These are phyloP conservation scores for Andrena cerasifolii DNA, from an alignment of 1,140 invertebrate genomes.

Conservation along the genomic window DNA sequence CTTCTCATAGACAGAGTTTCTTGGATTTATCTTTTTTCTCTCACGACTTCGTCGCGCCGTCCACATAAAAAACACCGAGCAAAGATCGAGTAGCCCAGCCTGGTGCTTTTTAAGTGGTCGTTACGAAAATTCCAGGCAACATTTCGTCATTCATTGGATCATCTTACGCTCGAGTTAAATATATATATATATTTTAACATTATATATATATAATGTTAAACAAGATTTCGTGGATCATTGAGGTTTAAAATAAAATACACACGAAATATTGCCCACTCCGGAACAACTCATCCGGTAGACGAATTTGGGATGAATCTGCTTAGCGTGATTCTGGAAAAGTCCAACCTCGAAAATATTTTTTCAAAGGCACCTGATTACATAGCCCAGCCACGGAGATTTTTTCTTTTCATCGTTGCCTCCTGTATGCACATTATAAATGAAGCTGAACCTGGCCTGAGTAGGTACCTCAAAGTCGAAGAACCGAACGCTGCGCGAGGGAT, in stretches of 20 bases:
- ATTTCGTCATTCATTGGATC: constrained; percentile 44
- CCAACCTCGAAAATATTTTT: constrained; percentile 62
- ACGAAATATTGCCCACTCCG: constrained; percentile 36
- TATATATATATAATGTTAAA: no score
- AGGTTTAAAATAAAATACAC: constrained; percentile 15
- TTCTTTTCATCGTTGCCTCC: neutral
- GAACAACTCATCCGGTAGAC: constrained; percentile 60
- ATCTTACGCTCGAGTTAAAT: constrained; percentile 45
- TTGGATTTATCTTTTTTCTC: constrained; percentile 51
- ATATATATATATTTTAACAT: no score
- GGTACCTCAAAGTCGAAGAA: constrained; percentile 34
- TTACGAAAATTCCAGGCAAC: constrained; percentile 46
- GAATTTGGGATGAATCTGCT: constrained; percentile 57
- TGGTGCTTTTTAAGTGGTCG: constrained; percentile 49
- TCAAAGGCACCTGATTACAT: constrained; percentile 61
- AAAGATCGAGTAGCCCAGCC: constrained; percentile 25
- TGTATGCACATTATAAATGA: constrained; percentile 51
- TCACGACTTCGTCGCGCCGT: constrained; percentile 31
- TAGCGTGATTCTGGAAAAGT: constrained; percentile 61
- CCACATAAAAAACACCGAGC: constrained; percentile 61
- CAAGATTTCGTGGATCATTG: constrained; percentile 48
- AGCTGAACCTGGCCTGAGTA: constrained; percentile 49
- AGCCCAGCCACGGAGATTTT: constrained; percentile 7
- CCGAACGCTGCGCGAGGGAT: neutral
- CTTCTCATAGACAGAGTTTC: constrained; percentile 56